Base-by-base conservation (phyloP, 2,888 invertebrate genomes). In the Tribolium freemani region DNA sequence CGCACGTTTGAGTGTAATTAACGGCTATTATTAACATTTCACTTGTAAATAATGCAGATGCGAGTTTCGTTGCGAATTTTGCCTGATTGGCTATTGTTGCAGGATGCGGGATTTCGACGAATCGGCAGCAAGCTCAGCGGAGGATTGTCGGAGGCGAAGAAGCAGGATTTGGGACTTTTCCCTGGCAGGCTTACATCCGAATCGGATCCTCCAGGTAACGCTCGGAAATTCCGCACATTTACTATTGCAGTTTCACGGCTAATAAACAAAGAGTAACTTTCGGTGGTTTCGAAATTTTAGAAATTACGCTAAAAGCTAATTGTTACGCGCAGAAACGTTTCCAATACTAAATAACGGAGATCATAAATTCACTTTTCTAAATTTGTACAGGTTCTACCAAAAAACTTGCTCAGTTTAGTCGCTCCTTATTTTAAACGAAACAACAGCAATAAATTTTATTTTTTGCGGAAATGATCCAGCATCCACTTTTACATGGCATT, bases 101-200 rank as follows among this genome's bases (percentile, higher is more conserved):
- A 96, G 96, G 95, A 82, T 97, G 97, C 83, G 96, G 97, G 31
- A 92, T 96, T 79, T 95, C 96, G 5, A 91, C 93, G 46, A 91
- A 92, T 75, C 94, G 95, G 84, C 94, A 95, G 84, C 93, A 94
- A 9, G 96, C 96, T 0, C 96, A 96, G 83, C 89, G 96, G 16
- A 89, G 97, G 77, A 96, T 97, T 76, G 96, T 97, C 13, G 97
- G 97, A 0, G 97, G 97, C 0, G 95, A 96, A 80, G 96, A 97
- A 84, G 96, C 97, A 0, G 96, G 96, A 54, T 97, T 97, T 85
- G 96, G 96, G 13, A 95, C 95, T 72, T 97, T 97, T 84, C 97
- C 97, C 20, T 97, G 97, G 97, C 96, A 96, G 88, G 96, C 96
- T 0, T 97, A 97, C 87, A 97, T 97, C 82, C 90, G 96, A 83